Conservation (phyloP, 2,797 vertebrate species). For the Poeciliopsis paucimaculata region DNA sequence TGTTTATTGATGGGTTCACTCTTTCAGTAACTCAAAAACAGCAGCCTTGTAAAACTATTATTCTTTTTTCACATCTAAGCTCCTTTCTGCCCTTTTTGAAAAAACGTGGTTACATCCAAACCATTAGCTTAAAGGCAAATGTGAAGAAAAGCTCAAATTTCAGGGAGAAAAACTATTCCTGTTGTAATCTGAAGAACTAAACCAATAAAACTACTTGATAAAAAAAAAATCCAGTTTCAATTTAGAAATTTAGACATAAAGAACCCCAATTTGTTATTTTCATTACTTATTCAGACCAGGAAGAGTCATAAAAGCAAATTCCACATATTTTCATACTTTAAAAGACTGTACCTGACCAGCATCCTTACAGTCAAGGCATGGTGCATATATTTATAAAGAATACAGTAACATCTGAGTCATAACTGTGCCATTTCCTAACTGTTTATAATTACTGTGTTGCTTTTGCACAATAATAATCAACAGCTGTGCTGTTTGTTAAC, state of each 20-base stretch:
- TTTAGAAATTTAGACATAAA: no score
- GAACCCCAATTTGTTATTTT: not conserved
- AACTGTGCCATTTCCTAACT: slow-evolving; percentile 7
- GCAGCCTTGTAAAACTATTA: not conserved
- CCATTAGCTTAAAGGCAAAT: not conserved
- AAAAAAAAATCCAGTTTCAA: no score
- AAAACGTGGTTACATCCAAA: not conserved
- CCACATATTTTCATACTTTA: not conserved
- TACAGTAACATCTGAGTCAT: slow-evolving; percentile 1
- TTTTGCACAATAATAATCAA: not conserved
- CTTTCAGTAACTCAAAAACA: not conserved
- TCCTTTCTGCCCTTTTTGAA: not conserved
- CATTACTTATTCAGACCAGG: not conserved
- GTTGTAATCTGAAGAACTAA: not conserved
- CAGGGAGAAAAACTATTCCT: not conserved
- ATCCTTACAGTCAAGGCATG: not conserved
- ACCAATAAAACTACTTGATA: not conserved
- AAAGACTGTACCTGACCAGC: not conserved
- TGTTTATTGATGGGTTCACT: not conserved
- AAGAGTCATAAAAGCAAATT: not conserved
- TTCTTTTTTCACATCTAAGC: not conserved
- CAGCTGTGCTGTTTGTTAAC: not conserved
- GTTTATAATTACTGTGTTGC: not conserved
- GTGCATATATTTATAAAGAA: not conserved
- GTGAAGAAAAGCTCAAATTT: not conserved